phyloP scores from a whole-genome alignment of 2,888 invertebrate species.

The Meiosimyza decipiens region DNA sequence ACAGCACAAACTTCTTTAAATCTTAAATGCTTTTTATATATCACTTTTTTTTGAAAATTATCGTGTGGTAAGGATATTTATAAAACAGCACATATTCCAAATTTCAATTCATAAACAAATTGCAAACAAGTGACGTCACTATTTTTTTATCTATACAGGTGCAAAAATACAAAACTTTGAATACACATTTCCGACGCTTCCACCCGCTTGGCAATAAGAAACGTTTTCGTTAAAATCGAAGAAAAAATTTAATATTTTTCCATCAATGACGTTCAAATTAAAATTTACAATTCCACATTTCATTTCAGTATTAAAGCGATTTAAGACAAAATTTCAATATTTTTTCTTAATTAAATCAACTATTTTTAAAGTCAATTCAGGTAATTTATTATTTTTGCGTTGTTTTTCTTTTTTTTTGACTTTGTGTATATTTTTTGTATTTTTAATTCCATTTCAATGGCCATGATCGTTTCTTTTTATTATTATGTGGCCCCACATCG shows the following conservation, averaged over 20 bases:
- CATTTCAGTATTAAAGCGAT: too few species aligned
- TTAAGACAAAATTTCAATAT: too few species aligned
- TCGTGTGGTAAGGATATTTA: too few species aligned
- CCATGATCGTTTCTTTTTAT: slow-evolving; percentile 17
- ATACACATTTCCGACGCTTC: not conserved
- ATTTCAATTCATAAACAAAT: slow-evolving; percentile 3
- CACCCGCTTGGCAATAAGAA: not conserved
- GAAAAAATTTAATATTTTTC: not conserved
- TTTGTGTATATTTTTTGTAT: not conserved
- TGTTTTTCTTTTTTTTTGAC: too few species aligned
- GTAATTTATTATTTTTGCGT: not conserved
- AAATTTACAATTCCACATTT: not conserved
- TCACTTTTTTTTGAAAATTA: too few species aligned
- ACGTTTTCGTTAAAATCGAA: not conserved
- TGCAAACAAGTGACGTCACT: slow-evolving; percentile 22
- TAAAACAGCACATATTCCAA: too few species aligned
- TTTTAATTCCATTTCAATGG: slow-evolving; percentile 3
- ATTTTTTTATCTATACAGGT: slow-evolving; percentile 22
- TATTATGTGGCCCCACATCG: not conserved
- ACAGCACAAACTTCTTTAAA: too few species aligned
- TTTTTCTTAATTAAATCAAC: too few species aligned
- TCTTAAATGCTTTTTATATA: too few species aligned
- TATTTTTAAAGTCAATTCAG: too few species aligned
- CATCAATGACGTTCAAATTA: slow-evolving; percentile 1
- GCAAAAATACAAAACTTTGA: not conserved